Conservation (phyloP, 2,113 vertebrate species). For the Salminus brasiliensis region DNA sequence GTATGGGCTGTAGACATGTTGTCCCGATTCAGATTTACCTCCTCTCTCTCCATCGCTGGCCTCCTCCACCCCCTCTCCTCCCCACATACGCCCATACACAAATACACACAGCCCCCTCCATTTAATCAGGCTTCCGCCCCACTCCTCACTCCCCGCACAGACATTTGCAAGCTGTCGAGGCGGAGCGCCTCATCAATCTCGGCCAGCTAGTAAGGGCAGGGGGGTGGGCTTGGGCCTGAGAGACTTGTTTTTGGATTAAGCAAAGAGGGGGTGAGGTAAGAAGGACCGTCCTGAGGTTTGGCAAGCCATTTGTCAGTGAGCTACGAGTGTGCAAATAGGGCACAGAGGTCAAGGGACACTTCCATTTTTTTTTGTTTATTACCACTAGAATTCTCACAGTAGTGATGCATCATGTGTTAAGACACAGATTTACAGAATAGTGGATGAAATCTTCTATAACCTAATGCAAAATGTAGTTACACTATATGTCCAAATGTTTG, state of each 20-base stretch:
- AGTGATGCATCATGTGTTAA: no score
- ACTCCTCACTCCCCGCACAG: slow-evolving; percentile 60
- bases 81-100: slow-evolving; percentile 55
- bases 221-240: slow-evolving; percentile 37
- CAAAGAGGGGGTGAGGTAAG: slow-evolving; percentile 40
- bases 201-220: slow-evolving; percentile 55
- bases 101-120: slow-evolving; percentile 35
- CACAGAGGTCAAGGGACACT: not conserved
- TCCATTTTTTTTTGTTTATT: not conserved
- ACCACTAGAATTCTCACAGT: no score
- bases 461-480: no score
- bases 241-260: slow-evolving; percentile 62
- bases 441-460: no score
- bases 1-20: slow-evolving; percentile 55
- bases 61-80: slow-evolving; percentile 17
- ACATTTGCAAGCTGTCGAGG: slow-evolving; percentile 70
- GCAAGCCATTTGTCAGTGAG: slow-evolving; percentile 16
- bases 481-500: no score
- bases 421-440: no score
- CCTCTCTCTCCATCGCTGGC: slow-evolving; percentile 42
- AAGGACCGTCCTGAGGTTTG: slow-evolving; percentile 28
- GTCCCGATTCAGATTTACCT: slow-evolving; percentile 72
- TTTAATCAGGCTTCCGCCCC: slow-evolving; percentile 52
- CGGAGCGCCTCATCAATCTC: slow-evolving; percentile 64
- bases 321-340: not conserved